These are phyloP conservation scores for Trilocha varians DNA, from an alignment of 2,888 invertebrate species.

Conservation along the genomic window DNA sequence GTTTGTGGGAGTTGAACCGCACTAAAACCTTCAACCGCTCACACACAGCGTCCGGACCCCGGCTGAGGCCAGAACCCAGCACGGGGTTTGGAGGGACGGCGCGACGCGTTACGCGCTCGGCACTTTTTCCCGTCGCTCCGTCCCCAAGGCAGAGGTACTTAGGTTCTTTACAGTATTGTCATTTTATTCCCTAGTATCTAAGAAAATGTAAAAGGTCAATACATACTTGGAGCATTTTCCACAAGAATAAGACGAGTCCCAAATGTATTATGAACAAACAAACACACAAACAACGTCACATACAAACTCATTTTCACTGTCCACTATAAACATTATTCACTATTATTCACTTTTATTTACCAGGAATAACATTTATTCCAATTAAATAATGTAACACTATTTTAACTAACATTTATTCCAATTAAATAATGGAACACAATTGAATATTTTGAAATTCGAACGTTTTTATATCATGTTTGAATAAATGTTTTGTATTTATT, in stretches of 20 bases:
- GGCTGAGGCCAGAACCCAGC: too few species aligned
- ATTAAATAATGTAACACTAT: background rate
- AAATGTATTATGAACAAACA: conserved; percentile 31
- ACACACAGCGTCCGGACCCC: too few species aligned
- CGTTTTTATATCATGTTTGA: background rate
- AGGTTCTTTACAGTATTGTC: too few species aligned
- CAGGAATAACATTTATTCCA: background rate
- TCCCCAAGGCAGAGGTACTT: too few species aligned
- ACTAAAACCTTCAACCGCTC: too few species aligned
- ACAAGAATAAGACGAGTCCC: conserved; percentile 59
- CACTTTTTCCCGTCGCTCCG: too few species aligned
- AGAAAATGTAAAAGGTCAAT: conserved; percentile 11
- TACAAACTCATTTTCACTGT: conserved; percentile 52
- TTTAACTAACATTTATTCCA: background rate
- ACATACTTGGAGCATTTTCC: conserved; percentile 67
- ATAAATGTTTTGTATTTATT: background rate
- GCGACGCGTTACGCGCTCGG: too few species aligned
- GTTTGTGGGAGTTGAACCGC: too few species aligned
- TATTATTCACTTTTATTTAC: background rate
- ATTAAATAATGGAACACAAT: background rate
- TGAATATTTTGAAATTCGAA: too few species aligned
- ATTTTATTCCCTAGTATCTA: background rate
- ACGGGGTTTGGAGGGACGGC: too few species aligned
- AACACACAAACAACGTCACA: conserved; percentile 35
- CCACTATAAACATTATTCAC: conserved; percentile 37